phyloP scores from a whole-genome alignment of 2,113 vertebrate species.

The Labrus mixtus region DNA sequence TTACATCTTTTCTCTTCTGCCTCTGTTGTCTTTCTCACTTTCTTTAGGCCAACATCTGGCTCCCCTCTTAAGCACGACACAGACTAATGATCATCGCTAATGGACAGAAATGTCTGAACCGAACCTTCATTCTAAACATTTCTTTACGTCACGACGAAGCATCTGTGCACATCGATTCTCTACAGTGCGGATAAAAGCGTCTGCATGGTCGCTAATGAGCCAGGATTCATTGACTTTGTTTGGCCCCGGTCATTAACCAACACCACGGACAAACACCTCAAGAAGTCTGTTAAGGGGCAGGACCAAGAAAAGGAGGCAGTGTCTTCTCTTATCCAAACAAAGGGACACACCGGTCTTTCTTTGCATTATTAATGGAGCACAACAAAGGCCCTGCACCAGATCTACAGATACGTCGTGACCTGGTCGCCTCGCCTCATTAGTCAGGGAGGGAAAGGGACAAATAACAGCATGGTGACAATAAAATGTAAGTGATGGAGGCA shows the following conservation, averaged over 20 bases:
- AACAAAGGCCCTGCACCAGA: slow-evolving; percentile 73
- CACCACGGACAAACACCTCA: slow-evolving; percentile 29
- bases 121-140: slow-evolving; percentile 22
- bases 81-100: slow-evolving; percentile 40
- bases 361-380: slow-evolving; percentile 78
- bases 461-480: slow-evolving; percentile 68
- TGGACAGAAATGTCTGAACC: slow-evolving; percentile 43
- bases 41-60: slow-evolving; percentile 66
- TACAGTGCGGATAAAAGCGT: slow-evolving; percentile 37
- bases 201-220: slow-evolving; percentile 45
- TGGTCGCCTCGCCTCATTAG: slow-evolving; percentile 72
- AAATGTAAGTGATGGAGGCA: slow-evolving; percentile 66
- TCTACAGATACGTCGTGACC: slow-evolving; percentile 63
- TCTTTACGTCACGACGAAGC: slow-evolving; percentile 25
- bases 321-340: slow-evolving; percentile 42
- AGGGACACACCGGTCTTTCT: slow-evolving; percentile 47
- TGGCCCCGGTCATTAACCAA: slow-evolving; percentile 52
- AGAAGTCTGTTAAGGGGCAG: slow-evolving; percentile 40
- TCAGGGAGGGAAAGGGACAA: slow-evolving; percentile 59
- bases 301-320: slow-evolving; percentile 43
- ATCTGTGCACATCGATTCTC: slow-evolving; percentile 51
- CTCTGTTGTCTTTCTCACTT: slow-evolving; percentile 15
- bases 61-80: slow-evolving; percentile 15
- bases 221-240: slow-evolving; percentile 45
- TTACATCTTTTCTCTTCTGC: slow-evolving; percentile 12